Evolutionary conservation across 2,888 invertebrate genomes (phyloP), one percentile per base, ranked within the genome.

Genomic region (Troilus luridus): DNA sequence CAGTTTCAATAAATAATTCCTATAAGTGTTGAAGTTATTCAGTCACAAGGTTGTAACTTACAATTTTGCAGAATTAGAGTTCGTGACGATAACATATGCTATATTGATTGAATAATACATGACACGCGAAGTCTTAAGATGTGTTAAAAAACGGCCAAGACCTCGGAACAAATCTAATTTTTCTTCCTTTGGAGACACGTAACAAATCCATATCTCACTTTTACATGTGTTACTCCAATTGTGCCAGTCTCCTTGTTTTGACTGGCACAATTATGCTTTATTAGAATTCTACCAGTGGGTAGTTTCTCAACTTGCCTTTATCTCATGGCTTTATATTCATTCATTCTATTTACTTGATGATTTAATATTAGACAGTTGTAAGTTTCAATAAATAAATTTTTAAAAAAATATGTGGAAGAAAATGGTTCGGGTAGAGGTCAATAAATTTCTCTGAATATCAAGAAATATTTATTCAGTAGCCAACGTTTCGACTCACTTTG

Each of bases 71-170:
- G 27, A 19, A 77, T 41, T 41, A 27, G 41, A 41, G 41, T 77
- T 27, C 72, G 27, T 77, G 72, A 77, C 72, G 41, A 19, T 77
- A 9, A 19, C 17, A 77, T 41, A 77, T 77, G 72, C 27, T 41
- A 8, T 77, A 77, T 77, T 19, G 72, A 77, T 41, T 41, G 19
- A 8, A 41, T 41, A 77, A 77, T 41, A 77, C 7, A 77, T 41
- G 72, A 19, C 72, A 77, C 72, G 72, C 72, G 72, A 77, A 11
- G 72, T 77, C 27, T 77, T 41, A 77, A 77, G 17, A 77, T 77
- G 27, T 77, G 41, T 41, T 67, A 77, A 77, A 77, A 77, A 77
- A 77, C 14, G 41, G 1, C 67, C 24, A 6, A 27, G 24, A 67
- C 24, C 17, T 77, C 8, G 6, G 72, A 77, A 77, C 72, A 41